These are phyloP conservation scores for Psix sp. DNA, from an alignment of 1,140 invertebrate genomes.

Conservation along the genomic window DNA sequence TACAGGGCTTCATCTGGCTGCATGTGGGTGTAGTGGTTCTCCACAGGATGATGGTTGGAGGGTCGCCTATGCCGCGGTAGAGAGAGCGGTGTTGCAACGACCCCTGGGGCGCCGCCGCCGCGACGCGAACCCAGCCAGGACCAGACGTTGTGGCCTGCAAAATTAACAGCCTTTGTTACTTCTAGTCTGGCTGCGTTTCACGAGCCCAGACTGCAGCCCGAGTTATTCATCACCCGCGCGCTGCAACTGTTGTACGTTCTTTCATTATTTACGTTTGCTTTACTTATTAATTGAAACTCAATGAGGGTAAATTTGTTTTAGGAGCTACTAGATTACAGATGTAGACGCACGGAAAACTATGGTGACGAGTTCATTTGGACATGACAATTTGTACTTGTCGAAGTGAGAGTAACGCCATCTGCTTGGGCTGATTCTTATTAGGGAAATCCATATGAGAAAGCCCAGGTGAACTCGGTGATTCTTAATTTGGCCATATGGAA, in stretches of 20 bases:
- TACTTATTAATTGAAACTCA: too few relatives aligned
- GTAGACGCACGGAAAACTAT: too few relatives aligned
- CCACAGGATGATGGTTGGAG: constrained; percentile 77
- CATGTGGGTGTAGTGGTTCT: constrained; percentile 85
- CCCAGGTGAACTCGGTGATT: constrained; percentile 47
- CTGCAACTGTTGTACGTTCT: too few relatives aligned
- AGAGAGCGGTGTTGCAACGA: constrained; percentile 73
- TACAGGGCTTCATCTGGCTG: constrained; percentile 83
- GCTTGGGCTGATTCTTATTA: constrained; percentile 45
- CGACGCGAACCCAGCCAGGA: constrained; percentile 81
- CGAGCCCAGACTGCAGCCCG: too few relatives aligned
- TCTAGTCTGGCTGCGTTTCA: too few relatives aligned
- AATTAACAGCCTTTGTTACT: constrained; percentile 4
- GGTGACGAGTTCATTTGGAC: neutral
- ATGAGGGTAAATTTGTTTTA: too few relatives aligned
- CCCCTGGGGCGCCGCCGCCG: constrained; percentile 72
- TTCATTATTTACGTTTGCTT: too few relatives aligned
- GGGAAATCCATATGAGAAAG: constrained; percentile 41
- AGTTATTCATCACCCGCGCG: constrained; percentile 2
- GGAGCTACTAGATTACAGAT: too few relatives aligned
- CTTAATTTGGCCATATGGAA: constrained; percentile 48
- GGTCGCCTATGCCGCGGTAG: constrained; percentile 72
- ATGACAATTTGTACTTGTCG: constrained; percentile 30
- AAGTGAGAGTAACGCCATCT: constrained; percentile 35
- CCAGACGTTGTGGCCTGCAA: constrained; percentile 79